These are phyloP conservation scores for Drosophila repleta DNA, from an alignment of 1,140 invertebrate species.

Conservation along the genomic window DNA sequence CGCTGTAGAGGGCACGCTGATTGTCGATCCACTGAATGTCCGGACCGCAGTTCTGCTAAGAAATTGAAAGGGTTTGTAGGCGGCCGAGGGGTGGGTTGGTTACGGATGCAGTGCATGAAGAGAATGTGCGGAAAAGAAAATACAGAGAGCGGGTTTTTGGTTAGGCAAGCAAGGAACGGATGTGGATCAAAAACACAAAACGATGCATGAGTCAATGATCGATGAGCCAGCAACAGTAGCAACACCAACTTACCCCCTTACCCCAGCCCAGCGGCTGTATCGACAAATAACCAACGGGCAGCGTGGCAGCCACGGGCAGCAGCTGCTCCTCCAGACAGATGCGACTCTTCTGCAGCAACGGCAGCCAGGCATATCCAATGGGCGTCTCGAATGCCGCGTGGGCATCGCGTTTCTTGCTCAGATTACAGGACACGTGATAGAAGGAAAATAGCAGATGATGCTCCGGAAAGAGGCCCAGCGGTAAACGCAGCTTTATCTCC, in stretches of 20 bases:
- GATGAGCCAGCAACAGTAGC: conserved; percentile 14
- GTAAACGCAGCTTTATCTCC: conserved; percentile 94
- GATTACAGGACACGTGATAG: conserved; percentile 94
- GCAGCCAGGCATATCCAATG: conserved; percentile 96
- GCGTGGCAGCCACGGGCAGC: conserved; percentile 92
- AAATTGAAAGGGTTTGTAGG: conserved; percentile 81
- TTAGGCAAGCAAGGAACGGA: conserved; percentile 55
- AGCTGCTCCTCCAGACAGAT: conserved; percentile 91
- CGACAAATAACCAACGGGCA: conserved; percentile 94
- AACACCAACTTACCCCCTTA: conserved; percentile 90
- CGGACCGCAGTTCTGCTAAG: conserved; percentile 92
- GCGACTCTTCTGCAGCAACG: conserved; percentile 92
- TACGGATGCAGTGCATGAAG: conserved; percentile 26
- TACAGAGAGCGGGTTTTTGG: conserved; percentile 58
- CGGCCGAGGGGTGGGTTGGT: conserved; percentile 34
- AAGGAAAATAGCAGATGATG: conserved; percentile 96
- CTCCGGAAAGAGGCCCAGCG: conserved; percentile 89
- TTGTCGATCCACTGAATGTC: conserved; percentile 96
- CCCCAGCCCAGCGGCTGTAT: conserved; percentile 95
- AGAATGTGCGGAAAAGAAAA: conserved; percentile 45
- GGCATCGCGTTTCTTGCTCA: conserved; percentile 91
- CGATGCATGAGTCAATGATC: conserved; percentile 61
- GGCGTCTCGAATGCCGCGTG: conserved; percentile 90
- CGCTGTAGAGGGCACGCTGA: conserved; percentile 93
- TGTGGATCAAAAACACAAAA: conserved; percentile 38